A percentile compares a stretch with the other conserved stretches of the same genome.
These are phyloP conservation scores for Dendrophyllia cribrosa DNA, from an alignment of 64 coral and sea anemone species.

Conservation along the genomic window DNA sequence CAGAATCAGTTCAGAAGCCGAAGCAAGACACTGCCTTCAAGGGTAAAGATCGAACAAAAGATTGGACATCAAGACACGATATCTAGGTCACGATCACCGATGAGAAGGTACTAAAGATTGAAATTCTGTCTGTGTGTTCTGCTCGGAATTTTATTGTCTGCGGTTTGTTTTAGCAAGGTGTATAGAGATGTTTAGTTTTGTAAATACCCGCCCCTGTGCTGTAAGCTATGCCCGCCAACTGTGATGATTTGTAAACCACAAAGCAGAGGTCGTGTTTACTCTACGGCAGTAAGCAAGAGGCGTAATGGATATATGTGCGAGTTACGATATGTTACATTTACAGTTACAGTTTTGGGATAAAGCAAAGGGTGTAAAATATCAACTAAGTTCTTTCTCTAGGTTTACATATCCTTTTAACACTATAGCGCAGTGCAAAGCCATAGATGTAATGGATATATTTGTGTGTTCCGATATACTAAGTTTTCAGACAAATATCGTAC, in stretches of 20 bases:
- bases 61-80: not conserved
- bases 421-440: no score
- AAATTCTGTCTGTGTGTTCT: not conserved
- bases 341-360: no score
- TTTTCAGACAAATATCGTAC: not conserved
- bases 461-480: no score
- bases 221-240: not conserved
- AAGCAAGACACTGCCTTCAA: conserved; percentile 29
- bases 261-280: conserved; percentile 9
- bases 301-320: not conserved
- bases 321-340: not conserved
- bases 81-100: conserved; percentile 22
- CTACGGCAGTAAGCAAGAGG: not conserved
- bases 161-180: not conserved
- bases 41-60: conserved; percentile 39
- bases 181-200: not conserved
- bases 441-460: no score
- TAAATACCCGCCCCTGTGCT: not conserved
- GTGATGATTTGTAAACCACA: not conserved
- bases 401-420: no score
- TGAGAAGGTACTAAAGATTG: conserved; percentile 20
- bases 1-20: conserved; percentile 16
- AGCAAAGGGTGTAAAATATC: no score
- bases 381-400: no score
- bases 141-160: not conserved